A percentile compares a stretch with the other conserved stretches of the same genome.
phyloP scores from a whole-genome alignment of 2,888 invertebrate genomes.

The Leptinotarsa tumamoca region DNA sequence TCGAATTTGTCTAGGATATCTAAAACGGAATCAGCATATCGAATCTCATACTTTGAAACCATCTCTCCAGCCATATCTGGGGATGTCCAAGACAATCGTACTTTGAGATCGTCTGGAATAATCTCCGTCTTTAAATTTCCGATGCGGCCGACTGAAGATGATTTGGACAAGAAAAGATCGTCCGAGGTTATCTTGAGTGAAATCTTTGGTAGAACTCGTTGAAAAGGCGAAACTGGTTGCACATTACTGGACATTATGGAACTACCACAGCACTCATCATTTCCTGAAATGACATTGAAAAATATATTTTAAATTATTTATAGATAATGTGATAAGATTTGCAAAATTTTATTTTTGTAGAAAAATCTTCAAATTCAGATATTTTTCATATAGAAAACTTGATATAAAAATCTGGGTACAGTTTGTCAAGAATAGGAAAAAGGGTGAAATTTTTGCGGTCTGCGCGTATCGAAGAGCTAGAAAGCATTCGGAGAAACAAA shows the following conservation, averaged over 20 bases:
- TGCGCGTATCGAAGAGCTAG: too few species aligned
- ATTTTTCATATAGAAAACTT: too few species aligned
- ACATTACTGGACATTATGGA: conserved; percentile 66
- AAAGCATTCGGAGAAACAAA: too few species aligned
- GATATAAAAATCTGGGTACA: too few species aligned
- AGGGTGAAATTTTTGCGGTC: too few species aligned
- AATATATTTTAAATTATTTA: neutral
- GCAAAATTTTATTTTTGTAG: too few species aligned
- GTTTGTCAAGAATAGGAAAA: too few species aligned
- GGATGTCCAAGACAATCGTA: conserved; percentile 72
- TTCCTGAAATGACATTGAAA: conserved; percentile 53
- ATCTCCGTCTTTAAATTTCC: conserved; percentile 70
- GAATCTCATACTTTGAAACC: conserved; percentile 69
- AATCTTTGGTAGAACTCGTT: conserved; percentile 68
- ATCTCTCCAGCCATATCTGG: conserved; percentile 71
- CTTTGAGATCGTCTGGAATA: conserved; percentile 66
- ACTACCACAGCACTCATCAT: conserved; percentile 70
- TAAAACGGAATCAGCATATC: conserved; percentile 64
- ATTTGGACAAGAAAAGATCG: conserved; percentile 60
- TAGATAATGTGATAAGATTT: too few species aligned
- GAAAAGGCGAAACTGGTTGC: conserved; percentile 68
- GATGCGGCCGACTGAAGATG: conserved; percentile 67
- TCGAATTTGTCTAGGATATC: conserved; percentile 69
- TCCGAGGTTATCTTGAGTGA: conserved; percentile 65
- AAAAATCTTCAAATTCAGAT: too few species aligned